A percentile compares a stretch with the other conserved stretches of the same genome.
Conservation (phyloP, 2,113 vertebrate species). For the Gallinago undulata region DNA sequence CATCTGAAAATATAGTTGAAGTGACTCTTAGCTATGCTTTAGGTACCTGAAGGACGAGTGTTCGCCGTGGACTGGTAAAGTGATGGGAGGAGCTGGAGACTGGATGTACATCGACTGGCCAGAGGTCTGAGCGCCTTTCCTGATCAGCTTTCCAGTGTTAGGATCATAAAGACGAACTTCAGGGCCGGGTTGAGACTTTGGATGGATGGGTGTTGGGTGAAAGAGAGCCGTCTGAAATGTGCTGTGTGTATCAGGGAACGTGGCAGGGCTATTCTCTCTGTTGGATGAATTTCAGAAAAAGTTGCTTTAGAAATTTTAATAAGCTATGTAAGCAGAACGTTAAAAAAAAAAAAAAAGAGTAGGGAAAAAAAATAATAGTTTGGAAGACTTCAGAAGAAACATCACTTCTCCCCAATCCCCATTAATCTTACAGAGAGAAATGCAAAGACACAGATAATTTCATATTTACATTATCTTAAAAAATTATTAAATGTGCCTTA, state of each 20-base stretch:
- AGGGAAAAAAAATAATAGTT: not conserved
- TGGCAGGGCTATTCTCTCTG: slow-evolving; percentile 88
- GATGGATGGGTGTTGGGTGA: slow-evolving; percentile 83
- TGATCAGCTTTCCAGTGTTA: slow-evolving; percentile 92
- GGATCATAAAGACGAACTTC: slow-evolving; percentile 88
- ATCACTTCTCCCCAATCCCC: not conserved
- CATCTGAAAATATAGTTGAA: not conserved
- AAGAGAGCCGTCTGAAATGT: slow-evolving; percentile 77
- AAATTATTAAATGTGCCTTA: not conserved
- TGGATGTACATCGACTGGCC: slow-evolving; percentile 75
- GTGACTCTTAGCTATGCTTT: not conserved
- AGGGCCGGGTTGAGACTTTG: slow-evolving; percentile 75
- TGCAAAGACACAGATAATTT: not conserved
- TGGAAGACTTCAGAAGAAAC: not conserved
- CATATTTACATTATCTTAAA: not conserved
- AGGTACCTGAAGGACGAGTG: slow-evolving; percentile 88
- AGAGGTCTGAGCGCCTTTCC: slow-evolving; percentile 73
- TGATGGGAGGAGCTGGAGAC: slow-evolving; percentile 71
- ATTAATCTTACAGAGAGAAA: not conserved
- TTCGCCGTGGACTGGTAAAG: slow-evolving; percentile 76
- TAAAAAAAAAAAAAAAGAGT: not conserved
- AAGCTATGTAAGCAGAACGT: not conserved
- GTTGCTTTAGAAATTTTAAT: not conserved
- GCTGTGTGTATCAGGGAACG: slow-evolving; percentile 79
- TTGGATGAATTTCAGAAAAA: not conserved